phyloP scores from a whole-genome alignment of 2,797 vertebrate genomes.

The Micropoecilia bifurca region DNA sequence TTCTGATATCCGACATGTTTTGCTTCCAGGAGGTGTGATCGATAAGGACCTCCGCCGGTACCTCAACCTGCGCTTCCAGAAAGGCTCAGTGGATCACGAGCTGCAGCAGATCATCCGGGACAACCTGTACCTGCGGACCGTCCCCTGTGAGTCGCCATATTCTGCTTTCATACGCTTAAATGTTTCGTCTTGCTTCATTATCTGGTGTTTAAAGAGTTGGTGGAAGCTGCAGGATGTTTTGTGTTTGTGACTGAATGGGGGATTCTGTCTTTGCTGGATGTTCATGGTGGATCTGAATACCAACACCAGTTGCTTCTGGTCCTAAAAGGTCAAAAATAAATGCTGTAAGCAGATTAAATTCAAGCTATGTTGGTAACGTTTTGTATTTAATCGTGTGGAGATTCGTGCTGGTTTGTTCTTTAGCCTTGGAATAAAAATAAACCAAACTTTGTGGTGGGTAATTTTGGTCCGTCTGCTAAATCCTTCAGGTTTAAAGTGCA shows the following conservation, averaged over 20 bases:
- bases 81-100: conserved; percentile 97
- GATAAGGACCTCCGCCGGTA: conserved; percentile 98
- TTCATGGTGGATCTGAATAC: background rate
- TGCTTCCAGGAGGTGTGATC: conserved; percentile 91
- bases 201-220: background rate
- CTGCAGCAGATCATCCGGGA: conserved; percentile 99
- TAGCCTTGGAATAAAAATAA: background rate
- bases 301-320: background rate
- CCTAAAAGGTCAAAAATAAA: background rate
- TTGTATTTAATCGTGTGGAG: background rate
- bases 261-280: background rate
- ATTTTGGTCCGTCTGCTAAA: background rate
- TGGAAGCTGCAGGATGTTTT: background rate
- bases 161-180: background rate
- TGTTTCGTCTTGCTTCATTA: background rate
- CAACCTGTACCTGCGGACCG: conserved; percentile 98
- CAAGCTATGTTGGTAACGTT: background rate
- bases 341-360: background rate
- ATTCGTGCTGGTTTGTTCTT: background rate
- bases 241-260: background rate
- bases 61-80: conserved; percentile 99
- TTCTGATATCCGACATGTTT: conserved; percentile 41
- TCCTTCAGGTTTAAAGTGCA: background rate
- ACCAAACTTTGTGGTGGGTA: background rate
- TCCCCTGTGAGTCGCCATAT: conserved; percentile 92